A percentile compares a stretch with the other conserved stretches of the same genome.
Evolutionary conservation across 2,888 invertebrate genomes (phyloP).

Genomic region (Schizaphis graminum): DNA sequence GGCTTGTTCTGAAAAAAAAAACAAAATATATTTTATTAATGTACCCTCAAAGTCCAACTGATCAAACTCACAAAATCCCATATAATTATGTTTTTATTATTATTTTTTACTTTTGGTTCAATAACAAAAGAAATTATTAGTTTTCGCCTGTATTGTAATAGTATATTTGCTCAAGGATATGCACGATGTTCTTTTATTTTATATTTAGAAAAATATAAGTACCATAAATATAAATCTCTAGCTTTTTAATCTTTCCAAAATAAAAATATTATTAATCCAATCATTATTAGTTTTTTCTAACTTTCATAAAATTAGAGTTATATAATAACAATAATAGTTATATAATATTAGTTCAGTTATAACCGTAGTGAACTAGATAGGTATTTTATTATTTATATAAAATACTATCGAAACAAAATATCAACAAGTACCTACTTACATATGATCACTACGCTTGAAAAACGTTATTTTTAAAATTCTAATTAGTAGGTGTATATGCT

Average conservation of each 20-base stretch:
- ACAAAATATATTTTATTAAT: conserved; percentile 36
- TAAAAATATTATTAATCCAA: not conserved
- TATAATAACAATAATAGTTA: no score
- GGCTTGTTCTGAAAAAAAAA: conserved; percentile 38
- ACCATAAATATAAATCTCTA: not conserved
- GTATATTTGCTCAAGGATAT: not conserved
- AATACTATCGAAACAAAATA: not conserved
- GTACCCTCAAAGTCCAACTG: conserved; percentile 4
- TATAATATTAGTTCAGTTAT: not conserved
- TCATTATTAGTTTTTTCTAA: not conserved
- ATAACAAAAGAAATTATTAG: conserved; percentile 33
- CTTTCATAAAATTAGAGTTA: not conserved
- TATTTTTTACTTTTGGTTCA: conserved; percentile 11
- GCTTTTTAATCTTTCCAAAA: not conserved
- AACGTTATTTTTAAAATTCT: not conserved
- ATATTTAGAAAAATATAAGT: not conserved
- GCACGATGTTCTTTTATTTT: not conserved
- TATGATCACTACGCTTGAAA: not conserved
- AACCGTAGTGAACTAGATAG: not conserved
- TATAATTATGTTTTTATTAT: conserved; percentile 38
- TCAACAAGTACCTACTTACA: not conserved
- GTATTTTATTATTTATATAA: not conserved
- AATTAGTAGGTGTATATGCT: not conserved
- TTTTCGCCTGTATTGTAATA: not conserved
- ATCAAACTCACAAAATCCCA: conserved; percentile 37